Evolutionary conservation across 2,797 vertebrate genomes (phyloP).

Genomic region (Odontamblyopus rebecca): DNA sequence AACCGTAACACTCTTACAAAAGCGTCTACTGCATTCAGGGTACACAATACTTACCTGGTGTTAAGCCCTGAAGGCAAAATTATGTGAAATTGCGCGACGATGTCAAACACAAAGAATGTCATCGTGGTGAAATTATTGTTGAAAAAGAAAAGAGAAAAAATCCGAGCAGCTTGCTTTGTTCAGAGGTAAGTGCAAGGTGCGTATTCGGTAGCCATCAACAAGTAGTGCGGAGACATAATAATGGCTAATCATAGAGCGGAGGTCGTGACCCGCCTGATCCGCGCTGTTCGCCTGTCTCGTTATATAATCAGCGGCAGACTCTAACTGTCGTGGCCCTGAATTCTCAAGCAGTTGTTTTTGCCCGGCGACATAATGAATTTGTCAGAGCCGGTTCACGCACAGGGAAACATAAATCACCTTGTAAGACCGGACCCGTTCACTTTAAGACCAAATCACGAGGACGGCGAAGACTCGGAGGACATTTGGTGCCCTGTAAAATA

Average conservation of each 20-base stretch:
- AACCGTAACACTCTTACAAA: conserved; percentile 20
- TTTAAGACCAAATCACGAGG: conserved; percentile 9
- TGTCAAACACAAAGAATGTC: conserved; percentile 1
- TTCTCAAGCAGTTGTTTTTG: conserved; percentile 18
- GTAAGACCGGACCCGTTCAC: conserved; percentile 7
- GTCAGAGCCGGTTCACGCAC: conserved; percentile 22
- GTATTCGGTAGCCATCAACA: conserved; percentile 17
- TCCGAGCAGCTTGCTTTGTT: conserved; percentile 7
- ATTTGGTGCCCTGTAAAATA: too few species aligned
- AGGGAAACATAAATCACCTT: background rate
- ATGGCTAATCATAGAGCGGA: conserved; percentile 26
- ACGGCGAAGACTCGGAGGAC: background rate
- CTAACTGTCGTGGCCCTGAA: conserved; percentile 21
- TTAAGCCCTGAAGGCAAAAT: conserved; percentile 23
- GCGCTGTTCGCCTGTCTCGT: conserved; percentile 8
- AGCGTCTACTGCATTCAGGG: background rate
- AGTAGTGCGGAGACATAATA: conserved; percentile 22
- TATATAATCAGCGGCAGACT: conserved; percentile 31
- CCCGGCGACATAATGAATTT: conserved; percentile 28
- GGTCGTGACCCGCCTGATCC: conserved; percentile 19
- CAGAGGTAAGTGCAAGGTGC: conserved; percentile 7
- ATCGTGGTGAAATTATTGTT: conserved; percentile 6
- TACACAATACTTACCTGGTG: conserved; percentile 6
- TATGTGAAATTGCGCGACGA: conserved; percentile 11
- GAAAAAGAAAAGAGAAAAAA: background rate